These are phyloP conservation scores for Tanytarsus gracilentus DNA, from an alignment of 2,888 invertebrate genomes.

Conservation along the genomic window DNA sequence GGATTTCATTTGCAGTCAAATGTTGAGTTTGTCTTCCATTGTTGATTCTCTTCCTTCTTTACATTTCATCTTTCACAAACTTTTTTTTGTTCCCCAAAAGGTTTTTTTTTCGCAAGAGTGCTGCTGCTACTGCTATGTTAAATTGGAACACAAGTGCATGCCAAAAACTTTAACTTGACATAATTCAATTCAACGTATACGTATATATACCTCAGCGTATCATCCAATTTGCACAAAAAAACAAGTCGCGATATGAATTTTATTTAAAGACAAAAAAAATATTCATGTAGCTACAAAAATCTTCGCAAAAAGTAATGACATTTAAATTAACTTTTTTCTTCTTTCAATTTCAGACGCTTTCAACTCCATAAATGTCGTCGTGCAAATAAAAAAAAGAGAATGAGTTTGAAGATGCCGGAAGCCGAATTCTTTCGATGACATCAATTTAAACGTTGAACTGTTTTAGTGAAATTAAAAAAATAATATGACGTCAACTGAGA, in stretches of 20 bases:
- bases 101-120: neutral
- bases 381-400: slow-evolving; percentile 12
- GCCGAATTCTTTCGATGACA: slow-evolving; percentile 23
- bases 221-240: slow-evolving; percentile 1
- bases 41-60: neutral
- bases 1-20: neutral
- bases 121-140: neutral
- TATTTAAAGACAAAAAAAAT: no score
- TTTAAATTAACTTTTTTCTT: slow-evolving; percentile 19
- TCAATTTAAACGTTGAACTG: neutral
- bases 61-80: neutral
- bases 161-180: slow-evolving; percentile 3
- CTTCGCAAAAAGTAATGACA: neutral
- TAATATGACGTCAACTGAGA: slow-evolving; percentile 23
- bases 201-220: no score
- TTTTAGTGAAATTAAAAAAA: neutral
- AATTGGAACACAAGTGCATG: neutral
- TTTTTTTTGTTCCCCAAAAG: no score
- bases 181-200: slow-evolving; percentile 4
- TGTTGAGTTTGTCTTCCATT: neutral
- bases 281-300: no score
- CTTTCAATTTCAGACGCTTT: neutral
- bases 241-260: no score
- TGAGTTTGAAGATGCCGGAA: slow-evolving; percentile 18
- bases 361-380: slow-evolving; percentile 15